Base-by-base conservation (phyloP, 1,140 invertebrate genomes). In the Bombus waltoni region DNA sequence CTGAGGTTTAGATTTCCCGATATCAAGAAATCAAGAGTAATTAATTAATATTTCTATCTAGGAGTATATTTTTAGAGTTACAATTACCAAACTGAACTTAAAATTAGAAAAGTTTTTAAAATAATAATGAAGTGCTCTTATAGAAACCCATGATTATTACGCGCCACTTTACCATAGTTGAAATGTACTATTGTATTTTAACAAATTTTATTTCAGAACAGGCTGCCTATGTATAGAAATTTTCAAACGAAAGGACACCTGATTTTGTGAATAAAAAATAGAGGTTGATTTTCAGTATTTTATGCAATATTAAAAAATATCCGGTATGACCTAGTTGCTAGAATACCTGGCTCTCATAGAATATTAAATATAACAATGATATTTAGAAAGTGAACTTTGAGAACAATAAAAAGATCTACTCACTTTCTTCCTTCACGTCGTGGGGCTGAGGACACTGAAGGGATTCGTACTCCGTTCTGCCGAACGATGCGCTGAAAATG, bases 401-500 rank as follows among this genome's bases (percentile, higher is more conserved):
- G 9, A 2, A 22, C n/a, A 35, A 10, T 15, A 22, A 25, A 13
- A 59, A 10, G 2, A 10, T 77, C 2, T 89, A 96, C 97, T 97
- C 95, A 99, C 98, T 98, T 96, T 98, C 98, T 94, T 98, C 98
- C 70, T 97, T 96, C 85, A 98, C 97, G 38, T 97, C 97, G 90
- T 97, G 96, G 2, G 97, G 97, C 92, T 98, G 97, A 6, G 98
- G 98, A 95, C 98, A 99, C 91, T 98, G 97, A 87, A 98, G 96
- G 82, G 97, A 98, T 91, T 98, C 98, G 92, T 98, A 98, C 93
- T 98, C 97, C 0, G 98, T 98, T 81, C 98, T 96, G 15, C 98
- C 98, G 94, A 98, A 99, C 92, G 97, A 97, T 13, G 98, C 98
- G 65, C 98, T 98, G 95, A 98, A 99, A 87, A 99, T 97, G 35